These are phyloP conservation scores for Caranx ignobilis DNA, from an alignment of 2,113 vertebrate genomes.

Conservation along the genomic window DNA sequence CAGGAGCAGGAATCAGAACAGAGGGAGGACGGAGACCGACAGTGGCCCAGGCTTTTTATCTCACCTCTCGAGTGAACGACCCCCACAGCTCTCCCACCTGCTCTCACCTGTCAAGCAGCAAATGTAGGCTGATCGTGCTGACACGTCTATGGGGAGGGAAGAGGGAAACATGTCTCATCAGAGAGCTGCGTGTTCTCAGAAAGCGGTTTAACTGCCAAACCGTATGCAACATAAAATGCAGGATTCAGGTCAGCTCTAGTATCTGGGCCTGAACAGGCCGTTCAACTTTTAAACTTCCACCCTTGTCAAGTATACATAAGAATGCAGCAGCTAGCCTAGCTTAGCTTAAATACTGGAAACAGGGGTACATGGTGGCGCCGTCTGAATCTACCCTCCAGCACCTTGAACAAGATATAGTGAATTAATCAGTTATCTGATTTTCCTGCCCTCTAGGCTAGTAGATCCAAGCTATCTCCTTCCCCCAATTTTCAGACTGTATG, in stretches of 20 bases:
- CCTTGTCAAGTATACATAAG: neutral
- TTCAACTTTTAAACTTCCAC: neutral
- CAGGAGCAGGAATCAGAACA: conserved; percentile 66
- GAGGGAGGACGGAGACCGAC: conserved; percentile 59
- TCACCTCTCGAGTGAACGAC: conserved; percentile 59
- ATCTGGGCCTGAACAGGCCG: neutral
- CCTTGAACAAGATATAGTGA: neutral
- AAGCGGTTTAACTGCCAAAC: conserved; percentile 20
- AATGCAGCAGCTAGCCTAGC: neutral
- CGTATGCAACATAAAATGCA: neutral
- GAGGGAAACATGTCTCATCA: conserved; percentile 39
- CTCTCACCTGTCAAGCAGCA: conserved; percentile 63
- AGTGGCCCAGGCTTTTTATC: conserved; percentile 48
- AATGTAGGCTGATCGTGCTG: conserved; percentile 53
- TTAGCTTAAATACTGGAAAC: neutral
- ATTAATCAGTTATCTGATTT: neutral
- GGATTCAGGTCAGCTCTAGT: conserved; percentile 6
- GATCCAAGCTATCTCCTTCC: neutral
- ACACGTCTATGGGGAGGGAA: conserved; percentile 32
- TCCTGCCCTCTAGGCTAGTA: neutral
- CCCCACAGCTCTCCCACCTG: conserved; percentile 74
- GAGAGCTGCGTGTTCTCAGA: conserved; percentile 22
- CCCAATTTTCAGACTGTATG: neutral
- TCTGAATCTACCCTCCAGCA: neutral
- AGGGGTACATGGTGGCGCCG: neutral